A percentile compares a stretch with the other conserved stretches of the same genome.
phyloP scores from a whole-genome alignment of 2,888 invertebrate genomes.

The Calameuta filiformis region DNA sequence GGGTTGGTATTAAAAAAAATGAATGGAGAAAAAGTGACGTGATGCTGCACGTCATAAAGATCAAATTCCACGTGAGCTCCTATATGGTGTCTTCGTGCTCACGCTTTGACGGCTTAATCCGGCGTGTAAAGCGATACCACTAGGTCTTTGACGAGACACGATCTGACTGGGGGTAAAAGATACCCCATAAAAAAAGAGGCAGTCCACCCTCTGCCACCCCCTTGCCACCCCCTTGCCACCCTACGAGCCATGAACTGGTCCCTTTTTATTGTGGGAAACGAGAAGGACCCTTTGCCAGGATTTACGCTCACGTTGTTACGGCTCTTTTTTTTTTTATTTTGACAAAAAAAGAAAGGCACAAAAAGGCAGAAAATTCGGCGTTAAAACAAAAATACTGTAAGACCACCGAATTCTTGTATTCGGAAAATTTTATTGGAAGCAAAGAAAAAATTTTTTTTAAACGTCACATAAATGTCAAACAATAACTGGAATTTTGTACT shows the following conservation, averaged over 20 bases:
- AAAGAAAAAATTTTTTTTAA: too few relatives aligned
- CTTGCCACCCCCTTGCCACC: slow-evolving; percentile 2
- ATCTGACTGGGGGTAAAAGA: slow-evolving; percentile 50
- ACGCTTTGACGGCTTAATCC: slow-evolving; percentile 52
- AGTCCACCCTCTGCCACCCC: slow-evolving; percentile 15
- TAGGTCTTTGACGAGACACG: slow-evolving; percentile 51
- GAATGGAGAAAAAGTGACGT: too few relatives aligned
- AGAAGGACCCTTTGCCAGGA: background rate
- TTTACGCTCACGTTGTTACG: too few relatives aligned
- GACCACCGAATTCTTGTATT: too few relatives aligned
- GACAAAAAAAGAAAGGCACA: too few relatives aligned
- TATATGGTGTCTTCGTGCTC: slow-evolving; percentile 1
- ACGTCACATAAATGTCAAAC: too few relatives aligned
- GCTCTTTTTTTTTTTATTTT: too few relatives aligned
- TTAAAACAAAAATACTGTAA: too few relatives aligned
- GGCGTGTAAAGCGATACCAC: slow-evolving; percentile 48
- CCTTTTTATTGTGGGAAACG: slow-evolving; percentile 53
- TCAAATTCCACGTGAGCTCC: slow-evolving; percentile 1
- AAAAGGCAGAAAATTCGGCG: too few relatives aligned
- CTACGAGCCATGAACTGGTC: slow-evolving; percentile 31
- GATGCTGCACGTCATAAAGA: background rate
- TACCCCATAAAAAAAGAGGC: slow-evolving; percentile 41
- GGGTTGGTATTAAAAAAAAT: too few relatives aligned
- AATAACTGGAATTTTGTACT: too few relatives aligned
- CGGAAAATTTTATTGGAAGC: too few relatives aligned